Base-by-base conservation (phyloP, 2,888 invertebrate species). In the Hypena proboscidalis region DNA sequence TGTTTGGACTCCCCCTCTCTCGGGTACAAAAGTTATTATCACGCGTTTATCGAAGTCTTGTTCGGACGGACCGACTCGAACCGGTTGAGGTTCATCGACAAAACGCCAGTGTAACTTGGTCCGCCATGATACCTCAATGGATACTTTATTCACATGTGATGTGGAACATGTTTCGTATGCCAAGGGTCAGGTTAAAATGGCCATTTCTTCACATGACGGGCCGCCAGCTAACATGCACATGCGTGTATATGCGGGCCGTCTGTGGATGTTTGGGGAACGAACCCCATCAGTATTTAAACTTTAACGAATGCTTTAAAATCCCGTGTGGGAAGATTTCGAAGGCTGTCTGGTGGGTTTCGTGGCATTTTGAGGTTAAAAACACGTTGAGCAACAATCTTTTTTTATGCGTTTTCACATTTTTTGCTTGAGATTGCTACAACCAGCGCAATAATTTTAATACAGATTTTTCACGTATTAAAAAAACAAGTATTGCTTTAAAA, bases 81-180 rank as follows among this genome's bases (percentile, higher is more conserved):
- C 90, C 87, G 89, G 89, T 89, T 79, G 74, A 77, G 77, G 72
- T 71, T 81, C 77, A 54, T 59, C 58, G 44, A 41, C 39, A 42
- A 43, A 29, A 56, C 44, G 58, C 84, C 79, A 56, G 35, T 52
- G 13, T 62, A 61, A 57, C 19, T 26, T 60, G 74, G 56, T 32
- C 74, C 35, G 34, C 58, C 53, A 55, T 58, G 45, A 55, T 53
- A 42, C 51, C 35, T 40, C 29, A 30, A 19, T 19, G 17, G 8
- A 29, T 34, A 22, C 35, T 21, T n/a, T 41, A 38, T 30, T 17
- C 8, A 10, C 19, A 25, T 22, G 19, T 8, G 20, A 35, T 14
- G 34, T 14, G 32, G 25, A 33, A 41, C 56, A 25, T 33, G 30
- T 15, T n/a, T 17, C 32, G 14, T 48, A 38, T 20, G 20, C 25